Conservation (phyloP, 2,113 vertebrate species). For the Myxocyprinus asiaticus region DNA sequence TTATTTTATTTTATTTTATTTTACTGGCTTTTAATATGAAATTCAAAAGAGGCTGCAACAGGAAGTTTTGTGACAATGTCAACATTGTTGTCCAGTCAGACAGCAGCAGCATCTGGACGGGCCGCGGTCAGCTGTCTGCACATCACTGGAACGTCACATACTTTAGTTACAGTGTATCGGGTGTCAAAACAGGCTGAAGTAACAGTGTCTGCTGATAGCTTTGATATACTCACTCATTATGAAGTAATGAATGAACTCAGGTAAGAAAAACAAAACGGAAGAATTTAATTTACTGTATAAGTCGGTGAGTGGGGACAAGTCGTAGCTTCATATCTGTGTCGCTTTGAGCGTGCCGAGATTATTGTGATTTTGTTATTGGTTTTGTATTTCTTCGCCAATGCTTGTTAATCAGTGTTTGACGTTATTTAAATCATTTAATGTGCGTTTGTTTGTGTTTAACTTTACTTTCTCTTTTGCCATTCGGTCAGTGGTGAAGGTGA, state of each 20-base stretch:
- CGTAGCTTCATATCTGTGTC: background rate
- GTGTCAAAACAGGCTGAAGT: background rate
- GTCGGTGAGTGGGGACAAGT: background rate
- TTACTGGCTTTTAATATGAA: constrained; percentile 12
- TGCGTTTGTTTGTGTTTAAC: background rate
- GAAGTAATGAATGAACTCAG: constrained; percentile 7
- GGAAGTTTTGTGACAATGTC: constrained; percentile 9
- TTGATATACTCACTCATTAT: background rate
- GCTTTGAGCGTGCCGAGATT: background rate
- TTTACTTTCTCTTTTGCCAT: constrained; percentile 11
- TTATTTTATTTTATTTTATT: background rate
- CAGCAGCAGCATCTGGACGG: background rate
- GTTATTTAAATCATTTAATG: background rate
- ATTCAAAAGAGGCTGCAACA: background rate
- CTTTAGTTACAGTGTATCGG: background rate
- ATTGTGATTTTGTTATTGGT: background rate
- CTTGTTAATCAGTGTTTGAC: background rate
- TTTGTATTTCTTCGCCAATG: background rate
- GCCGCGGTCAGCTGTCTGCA: background rate
- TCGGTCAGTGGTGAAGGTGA: constrained; percentile 17
- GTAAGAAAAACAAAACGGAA: constrained; percentile 3
- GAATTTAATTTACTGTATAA: background rate
- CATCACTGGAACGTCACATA: background rate
- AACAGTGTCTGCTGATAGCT: background rate
- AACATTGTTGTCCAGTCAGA: background rate